phyloP scores from a whole-genome alignment of 2,797 vertebrate species.

The Gadopsis marmoratus region DNA sequence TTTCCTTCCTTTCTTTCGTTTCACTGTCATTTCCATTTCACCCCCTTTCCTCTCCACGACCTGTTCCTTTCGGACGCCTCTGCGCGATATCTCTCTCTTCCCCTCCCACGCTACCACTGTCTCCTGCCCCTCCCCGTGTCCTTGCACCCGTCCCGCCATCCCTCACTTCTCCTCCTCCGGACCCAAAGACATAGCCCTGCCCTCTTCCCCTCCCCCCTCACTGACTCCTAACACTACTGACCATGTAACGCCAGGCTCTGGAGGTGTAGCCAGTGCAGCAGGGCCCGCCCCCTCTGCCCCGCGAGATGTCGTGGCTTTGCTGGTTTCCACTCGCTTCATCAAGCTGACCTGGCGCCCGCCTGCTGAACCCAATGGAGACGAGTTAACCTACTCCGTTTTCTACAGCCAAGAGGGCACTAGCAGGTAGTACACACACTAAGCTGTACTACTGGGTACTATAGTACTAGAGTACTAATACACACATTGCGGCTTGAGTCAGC shows the following conservation, averaged over 20 bases:
- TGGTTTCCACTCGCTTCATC: constrained; percentile 99
- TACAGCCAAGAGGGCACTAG: constrained; percentile 94
- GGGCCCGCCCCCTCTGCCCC: constrained; percentile 94
- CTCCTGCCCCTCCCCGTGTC: constrained; percentile 58
- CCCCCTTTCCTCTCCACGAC: constrained; percentile 60
- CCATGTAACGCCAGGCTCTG: constrained; percentile 96
- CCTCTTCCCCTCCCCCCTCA: constrained; percentile 96
- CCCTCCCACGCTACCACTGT: constrained; percentile 24
- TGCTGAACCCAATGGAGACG: constrained; percentile 94
- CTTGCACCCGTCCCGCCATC: constrained; percentile 71
- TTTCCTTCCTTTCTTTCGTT: constrained; percentile 78
- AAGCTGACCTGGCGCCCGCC: constrained; percentile 96
- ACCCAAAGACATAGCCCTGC: constrained; percentile 96
- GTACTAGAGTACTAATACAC: constrained; percentile 71
- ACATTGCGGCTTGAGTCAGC: constrained; percentile 37
- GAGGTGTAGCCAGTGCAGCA: constrained; percentile 85
- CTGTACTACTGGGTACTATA: constrained; percentile 81
- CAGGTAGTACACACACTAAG: constrained; percentile 84
- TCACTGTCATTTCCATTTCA: constrained; percentile 80
- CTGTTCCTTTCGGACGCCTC: constrained; percentile 57
- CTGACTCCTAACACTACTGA: constrained; percentile 99
- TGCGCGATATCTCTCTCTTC: constrained; percentile 27
- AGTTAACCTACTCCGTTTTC: constrained; percentile 96
- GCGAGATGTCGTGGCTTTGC: constrained; percentile 95
- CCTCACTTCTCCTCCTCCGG: constrained; percentile 76